Conservation (phyloP, 2,888 invertebrate genomes). For the Craniophora ligustri region DNA sequence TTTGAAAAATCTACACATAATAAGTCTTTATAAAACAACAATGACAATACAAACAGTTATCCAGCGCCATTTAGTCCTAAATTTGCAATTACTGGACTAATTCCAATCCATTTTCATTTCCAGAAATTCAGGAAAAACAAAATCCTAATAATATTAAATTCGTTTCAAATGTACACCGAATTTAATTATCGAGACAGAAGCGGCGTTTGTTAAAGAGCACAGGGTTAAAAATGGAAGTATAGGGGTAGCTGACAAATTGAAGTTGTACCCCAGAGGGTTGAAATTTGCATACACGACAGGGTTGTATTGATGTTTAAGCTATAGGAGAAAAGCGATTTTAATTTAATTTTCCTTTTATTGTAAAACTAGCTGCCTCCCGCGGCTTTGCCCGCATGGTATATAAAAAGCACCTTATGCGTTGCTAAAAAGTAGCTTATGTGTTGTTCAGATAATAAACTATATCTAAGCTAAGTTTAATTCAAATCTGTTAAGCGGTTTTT, state of each 20-base stretch:
- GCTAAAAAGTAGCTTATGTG: too few species aligned
- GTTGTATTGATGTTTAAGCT: constrained; percentile 53
- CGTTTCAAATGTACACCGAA: constrained; percentile 29
- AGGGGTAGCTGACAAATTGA: constrained; percentile 78
- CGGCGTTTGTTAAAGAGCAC: constrained; percentile 29
- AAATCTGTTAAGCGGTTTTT: too few species aligned
- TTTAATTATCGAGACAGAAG: constrained; percentile 44
- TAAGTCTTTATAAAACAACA: too few species aligned
- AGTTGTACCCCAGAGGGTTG: constrained; percentile 70
- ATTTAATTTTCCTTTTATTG: background rate
- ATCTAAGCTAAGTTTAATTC: too few species aligned
- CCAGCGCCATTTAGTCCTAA: too few species aligned
- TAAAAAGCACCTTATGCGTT: too few species aligned
- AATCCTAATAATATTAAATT: constrained; percentile 25
- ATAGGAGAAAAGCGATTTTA: constrained; percentile 26
- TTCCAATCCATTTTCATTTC: background rate
- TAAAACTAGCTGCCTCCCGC: too few species aligned
- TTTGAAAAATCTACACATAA: too few species aligned
- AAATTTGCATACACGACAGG: constrained; percentile 79
- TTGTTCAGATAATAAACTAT: too few species aligned
- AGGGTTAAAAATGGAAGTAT: constrained; percentile 56
- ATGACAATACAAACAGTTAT: too few species aligned
- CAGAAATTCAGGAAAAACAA: constrained; percentile 4
- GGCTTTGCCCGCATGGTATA: too few species aligned
- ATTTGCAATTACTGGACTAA: background rate